These are phyloP conservation scores for Alectura lathami DNA, from an alignment of 2,113 vertebrate genomes.

Conservation along the genomic window DNA sequence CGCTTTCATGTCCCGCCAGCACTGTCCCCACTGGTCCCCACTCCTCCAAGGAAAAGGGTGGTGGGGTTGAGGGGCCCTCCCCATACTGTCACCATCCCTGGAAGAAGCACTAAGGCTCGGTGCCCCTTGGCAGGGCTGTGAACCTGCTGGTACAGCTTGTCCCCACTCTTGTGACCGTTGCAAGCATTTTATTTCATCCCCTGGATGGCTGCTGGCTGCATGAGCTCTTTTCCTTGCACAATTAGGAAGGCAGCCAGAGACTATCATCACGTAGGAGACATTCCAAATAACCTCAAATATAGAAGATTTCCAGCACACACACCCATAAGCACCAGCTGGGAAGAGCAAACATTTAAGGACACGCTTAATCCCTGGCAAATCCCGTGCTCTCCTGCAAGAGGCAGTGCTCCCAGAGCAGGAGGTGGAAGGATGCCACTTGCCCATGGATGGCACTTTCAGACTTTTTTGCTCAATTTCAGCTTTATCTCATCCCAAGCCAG, in stretches of 20 bases:
- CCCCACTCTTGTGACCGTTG: background rate
- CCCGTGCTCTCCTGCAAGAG: background rate
- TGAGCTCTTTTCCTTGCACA: background rate
- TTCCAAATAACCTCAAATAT: constrained; percentile 19
- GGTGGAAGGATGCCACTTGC: background rate
- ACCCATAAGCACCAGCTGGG: background rate
- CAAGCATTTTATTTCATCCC: background rate
- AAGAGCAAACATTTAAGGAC: background rate
- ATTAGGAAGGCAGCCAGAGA: constrained; percentile 28
- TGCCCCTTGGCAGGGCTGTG: background rate
- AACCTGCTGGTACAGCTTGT: constrained; percentile 14
- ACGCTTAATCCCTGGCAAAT: background rate
- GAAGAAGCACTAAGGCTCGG: background rate
- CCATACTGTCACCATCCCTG: background rate
- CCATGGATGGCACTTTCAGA: background rate
- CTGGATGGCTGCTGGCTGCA: background rate
- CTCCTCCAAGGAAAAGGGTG: background rate
- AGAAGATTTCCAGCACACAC: background rate
- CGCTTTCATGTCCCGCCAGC: constrained; percentile 30
- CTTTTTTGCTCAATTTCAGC: background rate
- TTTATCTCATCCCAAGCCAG: background rate
- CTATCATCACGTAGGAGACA: background rate
- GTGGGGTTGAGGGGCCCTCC: background rate
- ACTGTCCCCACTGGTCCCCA: accelerated
- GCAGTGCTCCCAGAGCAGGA: accelerated